Evolutionary conservation across 1,140 invertebrate genomes (phyloP).

Genomic region (Drosophila aff.): DNA sequence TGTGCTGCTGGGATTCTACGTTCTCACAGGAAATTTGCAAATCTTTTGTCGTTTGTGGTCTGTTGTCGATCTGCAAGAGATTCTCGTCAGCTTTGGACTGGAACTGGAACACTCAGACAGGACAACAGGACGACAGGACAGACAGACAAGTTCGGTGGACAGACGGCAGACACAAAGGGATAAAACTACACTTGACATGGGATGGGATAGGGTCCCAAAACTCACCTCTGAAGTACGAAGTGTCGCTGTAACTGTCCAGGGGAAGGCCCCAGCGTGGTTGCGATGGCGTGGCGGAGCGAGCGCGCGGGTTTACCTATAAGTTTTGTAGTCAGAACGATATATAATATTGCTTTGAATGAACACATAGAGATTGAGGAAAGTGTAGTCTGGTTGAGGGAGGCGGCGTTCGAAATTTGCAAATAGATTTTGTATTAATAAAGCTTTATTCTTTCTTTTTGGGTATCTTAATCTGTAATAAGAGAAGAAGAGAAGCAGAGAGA

Average conservation of each 20-base stretch:
- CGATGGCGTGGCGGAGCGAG: constrained; percentile 88
- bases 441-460: constrained; percentile 85
- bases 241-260: constrained; percentile 83
- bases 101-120: constrained; percentile 24
- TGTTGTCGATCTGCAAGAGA: constrained; percentile 63
- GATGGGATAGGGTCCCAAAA: not conserved
- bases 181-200: not conserved
- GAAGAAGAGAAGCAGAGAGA: constrained; percentile 34
- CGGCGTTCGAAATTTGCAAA: constrained; percentile 64
- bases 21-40: constrained; percentile 71
- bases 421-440: constrained; percentile 56
- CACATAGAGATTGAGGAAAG: constrained; percentile 76
- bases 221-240: constrained; percentile 88
- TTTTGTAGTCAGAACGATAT: constrained; percentile 79
- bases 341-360: constrained; percentile 68
- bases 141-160: constrained; percentile 1
- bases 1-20: constrained; percentile 40
- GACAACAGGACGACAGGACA: not conserved
- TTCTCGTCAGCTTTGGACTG: not conserved
- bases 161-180: constrained; percentile 2
- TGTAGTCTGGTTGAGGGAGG: constrained; percentile 35
- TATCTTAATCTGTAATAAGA: constrained; percentile 79
- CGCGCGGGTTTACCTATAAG: constrained; percentile 88
- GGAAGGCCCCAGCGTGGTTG: constrained; percentile 86
- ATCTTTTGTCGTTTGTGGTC: constrained; percentile 57